Evolutionary conservation across 2,888 invertebrate species (phyloP), one percentile per base, ranked within the genome.

Genomic region (Macrophya annulata): DNA sequence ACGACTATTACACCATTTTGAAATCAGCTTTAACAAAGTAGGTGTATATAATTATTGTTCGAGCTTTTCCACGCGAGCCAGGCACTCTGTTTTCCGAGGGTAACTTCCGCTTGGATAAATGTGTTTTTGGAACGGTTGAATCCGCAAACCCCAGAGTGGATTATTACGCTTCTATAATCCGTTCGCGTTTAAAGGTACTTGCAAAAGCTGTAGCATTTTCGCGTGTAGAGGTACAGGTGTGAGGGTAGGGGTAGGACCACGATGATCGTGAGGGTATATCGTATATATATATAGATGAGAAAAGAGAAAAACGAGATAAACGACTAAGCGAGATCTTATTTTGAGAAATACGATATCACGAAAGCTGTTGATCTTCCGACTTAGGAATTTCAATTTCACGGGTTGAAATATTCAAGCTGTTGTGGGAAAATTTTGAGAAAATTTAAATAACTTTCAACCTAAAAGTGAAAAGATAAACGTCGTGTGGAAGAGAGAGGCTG

Each of bases 391-490:
- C 77, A 55, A 77, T 77, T 51, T 77, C 17, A n/a, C 37, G 8
- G 21, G 37, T 10, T 51, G 6, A 43, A 25, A 37, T 51, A 77
- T 77, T 31, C 51, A 25, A 55, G 43, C 77, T 55, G 51, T 51
- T 51, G 51, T 55, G 37, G 51, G 1, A 17, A 48, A 77, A 55
- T 77, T 77, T 21, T 2, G 6, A 17, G 31, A 55, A 77, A 37
- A 74, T 77, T 77, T 55, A 55, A 48, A 55, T 37, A 51, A 55
- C 37, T 77, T n/a, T n/a, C 15, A 31, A 77, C 21, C 48, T 10
- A 51, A 43, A 55, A 77, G 77, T 55, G 77, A 55, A 77, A 77
- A 51, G 77, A 77, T 76, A 76, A 76, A 45, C 51, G 76, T 45
- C n/a, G 45, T 21, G 68, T 37, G 68, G 68, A 55, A 37, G 68